Evolutionary conservation across 1,140 invertebrate species (phyloP), one percentile per base, ranked within the genome.

Genomic region (Mya arenaria): DNA sequence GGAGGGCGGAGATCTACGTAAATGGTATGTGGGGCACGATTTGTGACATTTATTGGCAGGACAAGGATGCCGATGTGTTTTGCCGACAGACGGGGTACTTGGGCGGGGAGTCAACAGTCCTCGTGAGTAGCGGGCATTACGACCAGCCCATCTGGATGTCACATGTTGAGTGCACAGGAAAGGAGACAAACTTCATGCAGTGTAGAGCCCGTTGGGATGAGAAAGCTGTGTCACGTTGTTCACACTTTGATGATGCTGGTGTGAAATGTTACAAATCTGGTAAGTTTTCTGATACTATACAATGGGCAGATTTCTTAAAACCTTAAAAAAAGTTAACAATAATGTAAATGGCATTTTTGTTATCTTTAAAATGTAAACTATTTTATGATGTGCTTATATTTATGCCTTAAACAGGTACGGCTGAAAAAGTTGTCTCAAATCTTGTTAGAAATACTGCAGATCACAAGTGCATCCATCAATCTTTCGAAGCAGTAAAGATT

Each of bases 1-100:
- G 96, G 17, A 92, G 95, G 63, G 90, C 97, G 13, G 96, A 97
- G 93, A 94, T 97, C 0, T 95, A 95, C 92, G 92, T 92, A 28
- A 84, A 89, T 52, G 88, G 88, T 0, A 48, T 65, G 15, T 90
- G 91, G 75, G 87, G 86, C 10, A 73, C 85, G 0, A 82, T 91
- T 5, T 86, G 85, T 71, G 69, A 80, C 25, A 39, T 78, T 17
- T 83, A 81, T 17, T 88, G 89, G 82, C 84, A 85, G 23, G 86
- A 86, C 68, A 28, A 30, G n/a, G 89, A 90, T 60, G 89, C 90
- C 4, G 71, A 81, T 4, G 86, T 88, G 0, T 91, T 90, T 83
- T 91, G 90, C 83, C 58, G 75, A 41, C 84, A 83, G 44, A 69
- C 73, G 17, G 77, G 83, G 25, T 84, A 78, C 48, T 65, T 75